These are phyloP conservation scores for Pipistrellus kuhlii DNA, from an alignment of 2,797 vertebrate genomes.

Conservation along the genomic window DNA sequence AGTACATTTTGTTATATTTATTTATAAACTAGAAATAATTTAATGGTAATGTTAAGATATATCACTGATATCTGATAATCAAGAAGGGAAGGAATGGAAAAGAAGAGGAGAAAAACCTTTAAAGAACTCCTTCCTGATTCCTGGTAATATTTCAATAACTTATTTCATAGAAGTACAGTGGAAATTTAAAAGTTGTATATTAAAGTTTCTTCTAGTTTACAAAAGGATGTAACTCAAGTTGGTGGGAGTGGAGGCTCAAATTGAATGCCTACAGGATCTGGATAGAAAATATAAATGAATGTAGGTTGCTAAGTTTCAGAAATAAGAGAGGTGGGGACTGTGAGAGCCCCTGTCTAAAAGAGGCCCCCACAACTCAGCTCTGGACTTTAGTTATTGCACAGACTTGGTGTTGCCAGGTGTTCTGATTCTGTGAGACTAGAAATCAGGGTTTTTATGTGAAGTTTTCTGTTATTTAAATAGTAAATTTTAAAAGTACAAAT, in stretches of 20 bases:
- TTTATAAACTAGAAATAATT: conserved; percentile 58
- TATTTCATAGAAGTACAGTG: conserved; percentile 30
- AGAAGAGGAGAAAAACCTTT: conserved; percentile 17
- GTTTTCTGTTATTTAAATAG: conserved; percentile 42
- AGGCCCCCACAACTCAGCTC: background rate
- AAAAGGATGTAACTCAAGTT: background rate
- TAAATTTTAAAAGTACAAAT: background rate
- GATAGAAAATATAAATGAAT: background rate
- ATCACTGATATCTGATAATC: conserved; percentile 10
- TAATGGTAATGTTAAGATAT: background rate
- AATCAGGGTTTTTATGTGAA: conserved; percentile 45
- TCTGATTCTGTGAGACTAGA: conserved; percentile 23
- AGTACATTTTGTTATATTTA: conserved; percentile 15
- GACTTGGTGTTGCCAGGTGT: background rate
- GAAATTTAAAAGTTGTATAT: conserved; percentile 14
- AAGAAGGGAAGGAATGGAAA: conserved; percentile 21
- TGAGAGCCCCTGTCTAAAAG: background rate
- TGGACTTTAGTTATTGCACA: background rate
- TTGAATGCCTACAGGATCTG: background rate
- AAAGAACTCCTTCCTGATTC: background rate
- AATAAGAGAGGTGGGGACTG: background rate
- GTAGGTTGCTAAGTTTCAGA: background rate
- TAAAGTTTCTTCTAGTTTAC: conserved; percentile 32
- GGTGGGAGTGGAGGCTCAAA: background rate
- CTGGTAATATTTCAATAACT: background rate